Percentiles rank a stretch among this genome's conserved stretches.
phyloP scores from a whole-genome alignment of 2,113 vertebrate species.

The Polypterus bichir region DNA sequence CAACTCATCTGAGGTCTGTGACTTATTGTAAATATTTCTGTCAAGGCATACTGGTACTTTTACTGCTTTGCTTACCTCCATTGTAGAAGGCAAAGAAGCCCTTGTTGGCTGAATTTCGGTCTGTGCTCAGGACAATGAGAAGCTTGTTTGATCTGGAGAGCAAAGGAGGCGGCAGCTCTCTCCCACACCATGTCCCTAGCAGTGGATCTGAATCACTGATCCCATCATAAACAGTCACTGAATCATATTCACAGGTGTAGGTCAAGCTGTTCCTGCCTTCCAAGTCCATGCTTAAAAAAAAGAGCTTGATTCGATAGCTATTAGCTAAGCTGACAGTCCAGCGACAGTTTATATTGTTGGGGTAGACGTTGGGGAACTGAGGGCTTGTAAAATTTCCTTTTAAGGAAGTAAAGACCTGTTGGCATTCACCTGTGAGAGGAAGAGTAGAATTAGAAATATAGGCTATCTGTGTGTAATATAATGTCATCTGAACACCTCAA shows the following conservation, averaged over 20 bases:
- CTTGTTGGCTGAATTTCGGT: slow-evolving; percentile 63
- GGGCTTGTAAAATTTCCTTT: slow-evolving; percentile 87
- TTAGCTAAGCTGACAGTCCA: slow-evolving; percentile 62
- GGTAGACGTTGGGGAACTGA: slow-evolving; percentile 75
- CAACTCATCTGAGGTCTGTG: too few species aligned
- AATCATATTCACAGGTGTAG: slow-evolving; percentile 73
- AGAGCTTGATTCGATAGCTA: slow-evolving; percentile 71
- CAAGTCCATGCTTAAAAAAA: slow-evolving; percentile 72
- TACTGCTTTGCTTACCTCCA: slow-evolving; percentile 58
- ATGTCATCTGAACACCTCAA: too few species aligned
- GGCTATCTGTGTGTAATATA: too few species aligned
- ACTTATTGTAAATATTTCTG: background rate
- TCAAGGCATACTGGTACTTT: background rate
- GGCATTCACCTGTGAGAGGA: slow-evolving; percentile 71
- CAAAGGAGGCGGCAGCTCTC: slow-evolving; percentile 44
- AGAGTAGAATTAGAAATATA: too few species aligned
- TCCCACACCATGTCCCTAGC: slow-evolving; percentile 79
- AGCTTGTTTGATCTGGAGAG: slow-evolving; percentile 66
- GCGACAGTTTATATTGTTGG: slow-evolving; percentile 92
- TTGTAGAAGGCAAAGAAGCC: slow-evolving; percentile 76
- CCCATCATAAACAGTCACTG: slow-evolving; percentile 66
- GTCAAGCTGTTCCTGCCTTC: slow-evolving; percentile 77
- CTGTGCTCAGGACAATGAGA: slow-evolving; percentile 72
- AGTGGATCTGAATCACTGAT: slow-evolving; percentile 44
- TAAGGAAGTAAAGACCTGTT: slow-evolving; percentile 63